Percentiles rank a stretch among this genome's conserved stretches.
phyloP scores from a whole-genome alignment of 2,888 invertebrate genomes.

The Melieria picta region DNA sequence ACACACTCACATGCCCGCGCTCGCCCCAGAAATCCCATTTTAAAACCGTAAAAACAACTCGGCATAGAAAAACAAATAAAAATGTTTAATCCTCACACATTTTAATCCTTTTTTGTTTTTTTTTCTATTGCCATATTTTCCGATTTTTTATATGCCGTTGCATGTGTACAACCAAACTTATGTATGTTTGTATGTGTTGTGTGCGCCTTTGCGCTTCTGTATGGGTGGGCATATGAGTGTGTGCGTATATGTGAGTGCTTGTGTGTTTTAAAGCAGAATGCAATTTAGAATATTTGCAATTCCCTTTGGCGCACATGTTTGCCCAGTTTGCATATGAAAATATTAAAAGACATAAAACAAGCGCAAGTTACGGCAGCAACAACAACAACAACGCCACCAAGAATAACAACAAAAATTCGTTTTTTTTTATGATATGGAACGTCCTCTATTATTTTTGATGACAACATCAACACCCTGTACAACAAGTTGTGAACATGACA shows the following conservation, averaged over 20 bases:
- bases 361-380: constrained; percentile 11
- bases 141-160: not conserved
- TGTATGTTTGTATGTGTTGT: not conserved
- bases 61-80: constrained; percentile 46
- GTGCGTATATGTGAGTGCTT: constrained; percentile 11
- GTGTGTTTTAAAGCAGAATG: constrained; percentile 12
- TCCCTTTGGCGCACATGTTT: constrained; percentile 29
- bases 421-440: not conserved
- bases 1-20: not conserved
- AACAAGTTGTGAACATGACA: constrained; percentile 61
- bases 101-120: constrained; percentile 32
- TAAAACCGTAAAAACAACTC: constrained; percentile 60
- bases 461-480: constrained; percentile 59
- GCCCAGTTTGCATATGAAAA: constrained; percentile 24
- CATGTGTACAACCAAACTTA: not conserved
- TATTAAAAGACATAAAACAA: constrained; percentile 26
- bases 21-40: constrained; percentile 46
- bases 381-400: constrained; percentile 14
- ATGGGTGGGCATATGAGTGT: not conserved
- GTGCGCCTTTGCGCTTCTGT: no score
- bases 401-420: not conserved
- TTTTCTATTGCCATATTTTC: not conserved
- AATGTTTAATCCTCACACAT: constrained; percentile 37
- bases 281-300: constrained; percentile 36
- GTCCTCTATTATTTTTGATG: constrained; percentile 33